Evolutionary conservation across 2,888 invertebrate genomes (phyloP).

Genomic region (Proisotoma minuta): DNA sequence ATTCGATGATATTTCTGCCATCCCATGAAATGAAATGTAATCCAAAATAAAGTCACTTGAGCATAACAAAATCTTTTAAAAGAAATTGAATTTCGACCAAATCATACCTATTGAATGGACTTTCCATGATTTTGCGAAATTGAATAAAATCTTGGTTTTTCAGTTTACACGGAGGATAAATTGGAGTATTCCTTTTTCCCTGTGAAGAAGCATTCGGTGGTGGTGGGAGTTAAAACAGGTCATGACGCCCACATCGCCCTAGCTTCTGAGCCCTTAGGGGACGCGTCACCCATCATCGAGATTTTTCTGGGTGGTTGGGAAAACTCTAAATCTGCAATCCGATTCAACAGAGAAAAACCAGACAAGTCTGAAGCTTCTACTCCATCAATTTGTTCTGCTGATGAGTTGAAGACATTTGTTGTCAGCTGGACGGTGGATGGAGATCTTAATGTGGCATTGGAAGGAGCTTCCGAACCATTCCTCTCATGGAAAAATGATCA

Average conservation of each 20-base stretch:
- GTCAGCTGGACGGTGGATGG: conserved; percentile 50
- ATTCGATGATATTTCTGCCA: no score
- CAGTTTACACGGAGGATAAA: conserved; percentile 55
- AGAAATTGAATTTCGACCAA: neutral
- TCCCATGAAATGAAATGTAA: no score
- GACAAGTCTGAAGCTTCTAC: conserved; percentile 61
- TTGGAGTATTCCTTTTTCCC: conserved; percentile 61
- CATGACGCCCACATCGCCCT: conserved; percentile 64
- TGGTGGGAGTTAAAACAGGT: conserved; percentile 60
- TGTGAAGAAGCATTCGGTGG: conserved; percentile 56
- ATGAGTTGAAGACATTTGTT: conserved; percentile 50
- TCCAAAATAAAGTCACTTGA: no score
- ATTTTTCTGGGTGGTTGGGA: conserved; percentile 67
- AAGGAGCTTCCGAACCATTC: conserved; percentile 53
- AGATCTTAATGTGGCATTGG: conserved; percentile 53
- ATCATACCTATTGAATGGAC: neutral
- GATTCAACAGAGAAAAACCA: conserved; percentile 60
- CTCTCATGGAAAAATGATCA: conserved; percentile 61
- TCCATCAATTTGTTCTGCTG: conserved; percentile 57
- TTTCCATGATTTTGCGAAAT: neutral
- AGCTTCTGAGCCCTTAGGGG: conserved; percentile 55
- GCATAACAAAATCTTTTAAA: no score
- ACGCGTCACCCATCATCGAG: conserved; percentile 63
- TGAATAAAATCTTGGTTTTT: neutral
- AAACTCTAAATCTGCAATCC: conserved; percentile 62